A percentile compares a stretch with the other conserved stretches of the same genome.
phyloP scores from a whole-genome alignment of 2,797 vertebrate species.

The Cuniculus paca region DNA sequence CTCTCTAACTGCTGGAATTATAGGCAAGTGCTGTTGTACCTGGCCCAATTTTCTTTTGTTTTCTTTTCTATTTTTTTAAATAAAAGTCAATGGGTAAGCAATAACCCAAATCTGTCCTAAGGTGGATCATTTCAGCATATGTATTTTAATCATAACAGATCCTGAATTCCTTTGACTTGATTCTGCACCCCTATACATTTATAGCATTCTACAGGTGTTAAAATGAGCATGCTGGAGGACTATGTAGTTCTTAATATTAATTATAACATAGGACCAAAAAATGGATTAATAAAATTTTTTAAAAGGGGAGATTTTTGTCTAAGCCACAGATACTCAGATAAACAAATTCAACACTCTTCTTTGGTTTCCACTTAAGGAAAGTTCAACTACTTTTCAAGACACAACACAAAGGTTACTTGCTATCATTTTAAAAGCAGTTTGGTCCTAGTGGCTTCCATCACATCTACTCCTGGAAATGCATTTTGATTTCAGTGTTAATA shows the following conservation, averaged over 20 bases:
- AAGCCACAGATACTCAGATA: background rate
- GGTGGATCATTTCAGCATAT: background rate
- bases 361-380: constrained; percentile 18
- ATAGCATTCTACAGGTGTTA: background rate
- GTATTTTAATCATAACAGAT: background rate
- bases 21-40: too few species aligned
- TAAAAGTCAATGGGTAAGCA: constrained; percentile 36
- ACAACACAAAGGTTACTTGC: background rate
- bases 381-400: constrained; percentile 1
- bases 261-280: background rate
- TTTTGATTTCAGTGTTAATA: constrained; percentile 39
- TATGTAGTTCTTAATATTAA: background rate
- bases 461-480: background rate
- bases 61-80: background rate
- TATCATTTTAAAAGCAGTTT: background rate
- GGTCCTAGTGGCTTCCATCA: background rate
- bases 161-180: background rate
- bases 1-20: background rate
- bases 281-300: background rate
- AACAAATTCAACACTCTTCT: background rate
- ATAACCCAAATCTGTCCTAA: background rate
- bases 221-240: background rate
- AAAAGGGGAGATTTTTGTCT: background rate
- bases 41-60: background rate
- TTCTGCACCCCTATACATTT: background rate